A percentile compares a stretch with the other conserved stretches of the same genome.
Conservation (phyloP, 2,888 invertebrate genomes). For the Glaucopsyche alexis region DNA sequence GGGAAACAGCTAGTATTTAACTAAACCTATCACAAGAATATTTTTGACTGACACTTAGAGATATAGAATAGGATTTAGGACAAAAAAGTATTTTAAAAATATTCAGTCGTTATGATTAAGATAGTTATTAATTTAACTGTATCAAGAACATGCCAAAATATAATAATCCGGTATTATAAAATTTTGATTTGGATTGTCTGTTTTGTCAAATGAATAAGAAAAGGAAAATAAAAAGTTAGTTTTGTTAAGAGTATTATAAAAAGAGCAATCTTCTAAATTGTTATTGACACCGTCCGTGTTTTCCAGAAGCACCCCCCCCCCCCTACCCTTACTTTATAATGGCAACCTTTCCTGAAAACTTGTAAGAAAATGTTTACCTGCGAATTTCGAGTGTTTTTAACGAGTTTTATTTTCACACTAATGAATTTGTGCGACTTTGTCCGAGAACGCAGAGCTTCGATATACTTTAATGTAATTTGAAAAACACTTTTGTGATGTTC, state of each 20-base stretch:
- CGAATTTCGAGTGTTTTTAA: slow-evolving; percentile 6
- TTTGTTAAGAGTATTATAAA: neutral
- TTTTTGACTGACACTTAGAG: too few relatives aligned
- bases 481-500: neutral
- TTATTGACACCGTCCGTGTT: slow-evolving; percentile 7
- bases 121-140: too few relatives aligned
- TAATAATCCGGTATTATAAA: neutral
- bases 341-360: neutral
- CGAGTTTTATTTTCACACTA: neutral
- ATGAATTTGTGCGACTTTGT: neutral
- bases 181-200: neutral
- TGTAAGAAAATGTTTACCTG: slow-evolving; percentile 1
- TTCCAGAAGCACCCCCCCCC: neutral
- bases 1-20: too few relatives aligned
- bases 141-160: too few relatives aligned
- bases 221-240: neutral
- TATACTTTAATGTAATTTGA: neutral
- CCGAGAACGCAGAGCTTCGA: neutral
- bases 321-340: neutral
- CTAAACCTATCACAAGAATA: too few relatives aligned
- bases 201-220: neutral
- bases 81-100: too few relatives aligned
- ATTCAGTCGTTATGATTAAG: too few relatives aligned
- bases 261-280: slow-evolving; percentile 4
- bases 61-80: too few relatives aligned